These are phyloP conservation scores for Myoxocephalus aenaeus DNA, from an alignment of 2,797 vertebrate species.

Conservation along the genomic window DNA sequence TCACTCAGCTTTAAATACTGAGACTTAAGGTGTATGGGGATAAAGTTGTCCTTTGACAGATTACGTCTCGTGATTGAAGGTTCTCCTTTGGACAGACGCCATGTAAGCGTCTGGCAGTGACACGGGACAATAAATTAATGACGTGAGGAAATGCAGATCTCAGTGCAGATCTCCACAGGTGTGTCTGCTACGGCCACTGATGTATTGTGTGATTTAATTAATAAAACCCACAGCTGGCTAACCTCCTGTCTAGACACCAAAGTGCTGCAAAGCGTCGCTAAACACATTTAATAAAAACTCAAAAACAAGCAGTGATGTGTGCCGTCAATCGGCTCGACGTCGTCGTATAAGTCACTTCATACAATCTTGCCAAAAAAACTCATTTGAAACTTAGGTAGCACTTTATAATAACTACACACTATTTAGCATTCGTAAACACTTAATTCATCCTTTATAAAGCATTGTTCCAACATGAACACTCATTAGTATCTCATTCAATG, in stretches of 20 bases:
- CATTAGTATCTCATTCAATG: too few species aligned
- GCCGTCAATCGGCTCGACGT: neutral
- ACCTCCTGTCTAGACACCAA: neutral
- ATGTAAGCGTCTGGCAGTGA: slow-evolving; percentile 26
- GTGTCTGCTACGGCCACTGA: neutral
- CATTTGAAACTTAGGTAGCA: neutral
- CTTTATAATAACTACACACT: too few species aligned
- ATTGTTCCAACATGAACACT: too few species aligned
- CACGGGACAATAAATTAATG: slow-evolving; percentile 1
- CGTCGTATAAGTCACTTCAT: neutral
- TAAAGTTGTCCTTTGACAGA: slow-evolving; percentile 63
- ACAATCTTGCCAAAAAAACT: neutral
- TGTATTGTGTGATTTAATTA: neutral
- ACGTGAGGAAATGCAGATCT: neutral
- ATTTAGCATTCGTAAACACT: too few species aligned
- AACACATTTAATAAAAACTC: neutral
- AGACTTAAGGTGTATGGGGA: slow-evolving; percentile 55
- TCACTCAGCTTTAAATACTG: slow-evolving; percentile 64
- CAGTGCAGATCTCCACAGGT: neutral
- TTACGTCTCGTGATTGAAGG: slow-evolving; percentile 47
- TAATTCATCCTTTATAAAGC: too few species aligned
- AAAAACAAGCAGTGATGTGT: neutral
- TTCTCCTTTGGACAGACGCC: slow-evolving; percentile 33
- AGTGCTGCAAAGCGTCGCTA: neutral
- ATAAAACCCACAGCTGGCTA: neutral